Base-by-base conservation (phyloP, 1,140 invertebrate species). In the Anagrus nilaparvatae region DNA sequence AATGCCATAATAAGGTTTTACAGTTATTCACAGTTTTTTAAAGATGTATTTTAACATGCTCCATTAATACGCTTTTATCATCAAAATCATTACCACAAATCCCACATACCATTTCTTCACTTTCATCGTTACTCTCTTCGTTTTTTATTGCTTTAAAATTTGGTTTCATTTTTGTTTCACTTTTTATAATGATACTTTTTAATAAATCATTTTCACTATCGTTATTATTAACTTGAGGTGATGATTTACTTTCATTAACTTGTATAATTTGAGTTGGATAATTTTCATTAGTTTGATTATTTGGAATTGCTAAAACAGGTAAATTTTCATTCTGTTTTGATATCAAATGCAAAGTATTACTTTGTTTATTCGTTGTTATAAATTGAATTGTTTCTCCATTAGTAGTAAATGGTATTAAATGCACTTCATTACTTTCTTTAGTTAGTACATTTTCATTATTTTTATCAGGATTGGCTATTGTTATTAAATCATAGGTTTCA, bases 11-110 rank as follows among this genome's bases (percentile, higher is more conserved):
- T n/a, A 44, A 41, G 13, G 1, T 5, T 29, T 4, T 44, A 33
- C n/a, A 44, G 10, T 44, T 12, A 27, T 16, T 24, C 8, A 40
- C 6, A 35, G n/a, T 23, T 40, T 12, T 28, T 60, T 66, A 65
- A 51, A 68, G 64, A 40, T 68, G 65, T 47, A 56, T 58, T 42
- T 67, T 66, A 14, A 68, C 61, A 40, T 68, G 65, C 31, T 63
- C 63, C 59, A 65, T 68, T 6, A 68, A 49, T 19, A 55, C 50
- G 29, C 49, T 51, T 47, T 66, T 66, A 19, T 62, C 53, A 13
- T 49, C 43, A 46, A 67, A 68, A 28, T 60, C 59, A 40, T 64
- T 60, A 1, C 62, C 65, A 28, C 65, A 68, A 40, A 68, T 64
- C 7, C 58, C 59, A 36, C 65, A 68, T 9, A 56, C 43, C 19